These are phyloP conservation scores for Allacma fusca DNA, from an alignment of 2,888 invertebrate genomes.

Conservation along the genomic window DNA sequence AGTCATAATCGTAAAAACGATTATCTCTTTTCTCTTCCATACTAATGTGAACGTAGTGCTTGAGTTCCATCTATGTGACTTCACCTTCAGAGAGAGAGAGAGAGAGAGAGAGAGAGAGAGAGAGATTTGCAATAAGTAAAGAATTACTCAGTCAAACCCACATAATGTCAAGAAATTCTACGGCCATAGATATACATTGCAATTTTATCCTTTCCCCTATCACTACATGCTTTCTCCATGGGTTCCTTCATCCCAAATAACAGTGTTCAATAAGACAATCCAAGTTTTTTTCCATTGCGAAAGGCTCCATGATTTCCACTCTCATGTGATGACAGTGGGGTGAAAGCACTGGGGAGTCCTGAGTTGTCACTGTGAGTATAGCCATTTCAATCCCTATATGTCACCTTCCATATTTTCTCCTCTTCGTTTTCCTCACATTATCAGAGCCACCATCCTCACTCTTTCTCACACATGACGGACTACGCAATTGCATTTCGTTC, in stretches of 20 bases:
- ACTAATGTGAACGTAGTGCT: not conserved
- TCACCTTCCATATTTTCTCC: not conserved
- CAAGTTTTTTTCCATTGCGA: no score
- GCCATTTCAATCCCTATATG: no score
- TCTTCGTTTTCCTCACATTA: not conserved
- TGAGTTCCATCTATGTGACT: not conserved
- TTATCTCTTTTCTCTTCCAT: constrained; percentile 8
- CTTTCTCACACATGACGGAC: not conserved
- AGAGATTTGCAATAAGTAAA: not conserved
- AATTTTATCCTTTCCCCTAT: not conserved
- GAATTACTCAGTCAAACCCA: not conserved
- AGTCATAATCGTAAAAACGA: constrained; percentile 19
- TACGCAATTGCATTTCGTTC: not conserved
- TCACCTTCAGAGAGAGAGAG: not conserved
- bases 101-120: not conserved
- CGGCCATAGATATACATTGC: not conserved
- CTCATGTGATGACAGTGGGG: no score
- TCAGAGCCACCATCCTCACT: not conserved
- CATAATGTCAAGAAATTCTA: no score
- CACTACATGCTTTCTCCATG: not conserved
- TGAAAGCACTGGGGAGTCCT: no score
- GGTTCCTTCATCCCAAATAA: no score
- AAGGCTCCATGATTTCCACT: no score
- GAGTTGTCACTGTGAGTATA: no score
- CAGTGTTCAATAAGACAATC: no score